Evolutionary conservation across 2,113 vertebrate genomes (phyloP).

Genomic region (Dipodomys spectabilis): DNA sequence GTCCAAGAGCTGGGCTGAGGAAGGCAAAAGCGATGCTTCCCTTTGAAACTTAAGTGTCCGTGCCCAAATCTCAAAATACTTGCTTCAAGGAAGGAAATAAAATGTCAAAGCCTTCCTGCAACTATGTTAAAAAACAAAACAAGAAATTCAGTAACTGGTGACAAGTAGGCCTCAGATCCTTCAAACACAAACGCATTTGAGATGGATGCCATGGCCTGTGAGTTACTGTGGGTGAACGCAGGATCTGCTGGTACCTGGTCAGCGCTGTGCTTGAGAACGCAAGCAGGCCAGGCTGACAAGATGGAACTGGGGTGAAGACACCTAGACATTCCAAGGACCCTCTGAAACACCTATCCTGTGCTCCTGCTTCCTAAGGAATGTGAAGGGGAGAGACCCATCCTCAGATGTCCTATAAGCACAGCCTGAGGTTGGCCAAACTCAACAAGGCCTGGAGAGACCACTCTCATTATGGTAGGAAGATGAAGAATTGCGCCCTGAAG

Average conservation of each 20-base stretch:
- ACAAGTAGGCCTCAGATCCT: not conserved
- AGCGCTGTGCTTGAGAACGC: not conserved
- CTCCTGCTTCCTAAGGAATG: not conserved
- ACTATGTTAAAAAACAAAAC: not conserved
- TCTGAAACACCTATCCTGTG: too few relatives aligned
- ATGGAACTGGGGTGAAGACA: not conserved
- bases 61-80: not conserved
- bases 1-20: too few relatives aligned
- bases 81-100: not conserved
- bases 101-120: not conserved
- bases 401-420: not conserved
- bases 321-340: not conserved
- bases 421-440: not conserved
- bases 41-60: not conserved
- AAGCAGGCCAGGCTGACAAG: not conserved
- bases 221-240: accelerated
- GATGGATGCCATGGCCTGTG: not conserved
- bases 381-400: not conserved
- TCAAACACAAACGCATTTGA: not conserved
- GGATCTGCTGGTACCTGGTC: not conserved
- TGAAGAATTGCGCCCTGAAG: not conserved
- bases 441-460: not conserved
- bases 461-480: not conserved
- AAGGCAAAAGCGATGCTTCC: not conserved
- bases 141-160: not conserved